Conservation (phyloP, 2,113 vertebrate species). For the Antechinus flavipes region DNA sequence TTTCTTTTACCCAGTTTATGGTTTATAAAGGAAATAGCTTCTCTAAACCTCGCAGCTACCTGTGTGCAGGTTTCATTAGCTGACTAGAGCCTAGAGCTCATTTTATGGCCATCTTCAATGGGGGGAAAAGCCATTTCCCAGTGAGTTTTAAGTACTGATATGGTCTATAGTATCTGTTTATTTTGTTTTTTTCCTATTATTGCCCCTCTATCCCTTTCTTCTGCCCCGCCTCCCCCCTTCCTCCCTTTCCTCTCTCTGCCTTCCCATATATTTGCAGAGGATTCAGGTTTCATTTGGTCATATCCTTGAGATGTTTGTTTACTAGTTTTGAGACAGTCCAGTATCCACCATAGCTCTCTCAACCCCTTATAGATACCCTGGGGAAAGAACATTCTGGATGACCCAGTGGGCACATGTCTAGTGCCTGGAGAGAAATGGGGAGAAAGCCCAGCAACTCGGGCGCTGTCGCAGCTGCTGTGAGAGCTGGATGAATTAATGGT, state of each 20-base stretch:
- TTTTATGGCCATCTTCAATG: background rate
- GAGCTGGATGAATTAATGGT: background rate
- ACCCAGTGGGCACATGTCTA: background rate
- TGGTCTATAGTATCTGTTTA: slow-evolving; percentile 48
- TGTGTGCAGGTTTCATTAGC: slow-evolving; percentile 32
- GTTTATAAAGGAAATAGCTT: slow-evolving; percentile 50
- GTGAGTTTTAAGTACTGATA: slow-evolving; percentile 8
- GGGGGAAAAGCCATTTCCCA: background rate
- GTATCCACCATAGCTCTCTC: background rate
- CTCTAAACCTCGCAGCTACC: slow-evolving; percentile 46
- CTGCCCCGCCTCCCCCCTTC: background rate
- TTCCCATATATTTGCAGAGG: slow-evolving; percentile 39
- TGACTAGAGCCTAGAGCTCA: slow-evolving; percentile 11
- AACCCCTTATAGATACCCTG: background rate
- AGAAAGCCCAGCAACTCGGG: background rate
- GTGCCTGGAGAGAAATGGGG: background rate
- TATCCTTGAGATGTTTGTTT: slow-evolving; percentile 13
- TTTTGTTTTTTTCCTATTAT: slow-evolving; percentile 37
- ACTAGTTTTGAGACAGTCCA: background rate
- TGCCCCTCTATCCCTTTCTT: background rate
- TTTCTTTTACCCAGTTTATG: slow-evolving; percentile 20
- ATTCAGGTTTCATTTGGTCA: slow-evolving; percentile 23
- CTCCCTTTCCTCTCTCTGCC: background rate
- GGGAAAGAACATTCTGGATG: accelerated
- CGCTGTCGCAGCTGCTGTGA: background rate